Conservation (phyloP, 2,888 invertebrate species). For the Dryococelus australis region DNA sequence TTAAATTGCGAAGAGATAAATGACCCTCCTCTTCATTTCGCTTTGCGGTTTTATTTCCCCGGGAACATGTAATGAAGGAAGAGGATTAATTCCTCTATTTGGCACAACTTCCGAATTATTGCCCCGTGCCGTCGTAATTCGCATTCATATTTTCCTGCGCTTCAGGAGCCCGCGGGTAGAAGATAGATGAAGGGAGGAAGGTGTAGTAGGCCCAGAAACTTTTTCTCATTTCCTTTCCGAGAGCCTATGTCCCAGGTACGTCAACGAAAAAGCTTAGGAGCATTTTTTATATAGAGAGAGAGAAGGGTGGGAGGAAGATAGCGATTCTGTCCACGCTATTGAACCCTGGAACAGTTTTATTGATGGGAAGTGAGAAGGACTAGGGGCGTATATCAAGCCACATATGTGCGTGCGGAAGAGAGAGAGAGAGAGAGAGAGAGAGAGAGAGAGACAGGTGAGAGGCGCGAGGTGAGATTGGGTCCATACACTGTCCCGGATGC, state of each 20-base stretch:
- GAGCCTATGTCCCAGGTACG: not conserved
- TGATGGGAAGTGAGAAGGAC: not conserved
- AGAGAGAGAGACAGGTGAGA: not conserved
- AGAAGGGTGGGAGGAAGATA: not conserved
- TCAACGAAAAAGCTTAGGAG: not conserved
- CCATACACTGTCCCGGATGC: not conserved
- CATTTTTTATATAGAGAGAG: too few relatives aligned
- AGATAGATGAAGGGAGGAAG: not conserved
- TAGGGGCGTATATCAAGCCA: not conserved
- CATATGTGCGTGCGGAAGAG: too few relatives aligned
- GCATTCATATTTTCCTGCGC: not conserved
- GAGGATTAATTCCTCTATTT: constrained; percentile 16
- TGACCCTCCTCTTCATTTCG: not conserved
- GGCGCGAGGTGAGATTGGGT: not conserved
- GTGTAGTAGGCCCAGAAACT: not conserved
- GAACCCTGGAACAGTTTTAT: constrained; percentile 1
- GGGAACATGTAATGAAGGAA: not conserved
- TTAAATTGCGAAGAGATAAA: not conserved
- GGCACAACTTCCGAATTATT: not conserved
- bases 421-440: too few relatives aligned
- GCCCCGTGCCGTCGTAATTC: not conserved
- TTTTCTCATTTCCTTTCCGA: constrained; percentile 10
- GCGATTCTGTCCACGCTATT: not conserved
- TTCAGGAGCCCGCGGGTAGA: not conserved
- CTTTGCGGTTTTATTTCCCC: not conserved